Conservation (phyloP, 2,113 vertebrate species). For the Thermophis baileyi region DNA sequence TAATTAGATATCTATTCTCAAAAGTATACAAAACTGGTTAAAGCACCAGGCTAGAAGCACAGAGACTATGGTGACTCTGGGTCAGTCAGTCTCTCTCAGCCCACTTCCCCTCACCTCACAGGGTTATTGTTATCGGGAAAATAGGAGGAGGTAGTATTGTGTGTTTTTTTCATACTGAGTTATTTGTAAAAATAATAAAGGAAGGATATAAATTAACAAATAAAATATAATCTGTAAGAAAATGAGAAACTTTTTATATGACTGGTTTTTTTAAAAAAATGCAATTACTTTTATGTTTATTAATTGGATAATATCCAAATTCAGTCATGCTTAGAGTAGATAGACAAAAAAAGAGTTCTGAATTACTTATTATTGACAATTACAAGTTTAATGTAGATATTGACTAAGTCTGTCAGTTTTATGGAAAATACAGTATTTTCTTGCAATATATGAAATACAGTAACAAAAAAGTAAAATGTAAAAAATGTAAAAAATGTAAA, state of each 20-base stretch:
- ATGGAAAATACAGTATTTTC: background rate
- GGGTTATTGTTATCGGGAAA: too few relatives aligned
- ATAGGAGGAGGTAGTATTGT: too few relatives aligned
- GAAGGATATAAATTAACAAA: too few relatives aligned
- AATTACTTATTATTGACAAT: background rate
- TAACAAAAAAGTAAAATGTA: background rate
- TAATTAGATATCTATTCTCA: background rate
- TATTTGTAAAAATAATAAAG: too few relatives aligned
- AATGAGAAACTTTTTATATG: background rate
- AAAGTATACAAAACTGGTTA: background rate
- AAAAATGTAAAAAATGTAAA: too few relatives aligned
- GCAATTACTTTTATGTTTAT: background rate
- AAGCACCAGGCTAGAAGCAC: too few relatives aligned
- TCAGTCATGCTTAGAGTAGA: background rate
- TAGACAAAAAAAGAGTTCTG: background rate
- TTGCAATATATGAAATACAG: background rate
- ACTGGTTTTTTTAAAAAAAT: background rate
- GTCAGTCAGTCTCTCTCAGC: too few relatives aligned
- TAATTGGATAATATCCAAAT: background rate
- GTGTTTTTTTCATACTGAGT: too few relatives aligned
- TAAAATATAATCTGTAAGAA: background rate
- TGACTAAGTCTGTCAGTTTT: background rate
- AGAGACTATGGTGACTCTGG: too few relatives aligned
- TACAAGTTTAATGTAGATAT: background rate
- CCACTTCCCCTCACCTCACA: too few relatives aligned